Base-by-base conservation (phyloP, 1,140 invertebrate species). In the Macrotrachela quadricornifera region DNA sequence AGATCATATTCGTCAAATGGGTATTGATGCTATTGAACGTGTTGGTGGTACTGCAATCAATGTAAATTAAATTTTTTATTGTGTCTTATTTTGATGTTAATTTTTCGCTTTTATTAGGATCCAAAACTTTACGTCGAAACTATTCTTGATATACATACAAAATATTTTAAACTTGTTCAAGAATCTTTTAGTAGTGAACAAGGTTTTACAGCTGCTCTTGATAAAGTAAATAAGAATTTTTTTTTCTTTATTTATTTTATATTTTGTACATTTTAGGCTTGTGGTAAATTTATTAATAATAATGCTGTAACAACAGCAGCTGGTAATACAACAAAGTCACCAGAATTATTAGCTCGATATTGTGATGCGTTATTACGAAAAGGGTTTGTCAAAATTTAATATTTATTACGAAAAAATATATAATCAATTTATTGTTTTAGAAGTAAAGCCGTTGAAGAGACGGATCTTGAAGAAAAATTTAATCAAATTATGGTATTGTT, bases 341-440 rank as follows among this genome's bases (percentile, higher is more conserved):
- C 92, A 0, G 91, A 99, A 69, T 73, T 97, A 51, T 72, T 97
- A 47, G 91, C 91, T 48, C 86, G 91, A 69, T 97, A 94, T 71
- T 96, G 91, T 77, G 92, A 99, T 77, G 69, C 91, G 47, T 72
- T 97, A 56, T 72, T 99, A 49, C 94, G 94, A 69, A 99, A 99
- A 67, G 88, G 84, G 64, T 68, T 14, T 16, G 18, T 55, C 13
- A 6, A 1, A 6, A 6, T 16, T 17, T 6, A 11, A 16, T 6
- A 11, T 18, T 17, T 46, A 58, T 59, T 42, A 37, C 9, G 44
- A 51, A 21, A 36, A 38, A 1, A 8, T 6, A 3, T 40, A 3
- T 51, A 13, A 11, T 18, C 18, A 51, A 47, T 17, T 57, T 65
- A 30, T 30, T 30, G 8, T 64, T 61, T 4, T n/a, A 54, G 57